Base-by-base conservation (phyloP, 2,888 invertebrate species). In the Polyommatus icarus region DNA sequence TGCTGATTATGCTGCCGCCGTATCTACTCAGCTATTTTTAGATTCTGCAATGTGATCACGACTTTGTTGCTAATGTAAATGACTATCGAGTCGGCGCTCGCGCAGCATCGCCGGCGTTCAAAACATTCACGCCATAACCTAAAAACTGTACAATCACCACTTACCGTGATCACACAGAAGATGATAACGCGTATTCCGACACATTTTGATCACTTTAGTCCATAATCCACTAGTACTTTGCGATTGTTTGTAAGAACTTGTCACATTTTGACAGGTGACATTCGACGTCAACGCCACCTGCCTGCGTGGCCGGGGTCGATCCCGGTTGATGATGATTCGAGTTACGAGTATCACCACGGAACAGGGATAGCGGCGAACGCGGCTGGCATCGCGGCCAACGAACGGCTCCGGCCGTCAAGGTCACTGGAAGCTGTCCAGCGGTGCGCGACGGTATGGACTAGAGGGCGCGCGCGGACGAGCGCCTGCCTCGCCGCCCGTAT, bases 21-120 rank as follows among this genome's bases (percentile, higher is more conserved):
- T 91, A 89, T 90, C 90, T 85, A 86, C 83, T 83, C 83, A 84
- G 88, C 90, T 94, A 94, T 94, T 92, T 92, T 86, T 93, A 94
- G 93, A 92, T 87, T 89, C 87, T 86, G 88, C 87, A 89, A 90
- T 89, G 88, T 93, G 93, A 94, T 91, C 93, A 91, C 90, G 90
- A 90, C 93, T 92, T 92, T 92, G 92, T 93, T 91, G 89, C 86
- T 87, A 91, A 89, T 91, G 88, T 90, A 90, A 91, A 90, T 88
- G 87, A 89, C 86, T 89, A 89, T 89, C 86, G 89, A 88, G 84
- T 85, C 85, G 82, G 85, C 80, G 81, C 82, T 80, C 77, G 77
- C 80, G 81, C 82, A 83, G 82, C 61, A 61, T 24, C 61, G 12
- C 83, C 85, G 85, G 84, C 83, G 82, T 87, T 85, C 88, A 89